Evolutionary conservation across 2,797 vertebrate genomes (phyloP).

Genomic region (Antrozous pallidus): DNA sequence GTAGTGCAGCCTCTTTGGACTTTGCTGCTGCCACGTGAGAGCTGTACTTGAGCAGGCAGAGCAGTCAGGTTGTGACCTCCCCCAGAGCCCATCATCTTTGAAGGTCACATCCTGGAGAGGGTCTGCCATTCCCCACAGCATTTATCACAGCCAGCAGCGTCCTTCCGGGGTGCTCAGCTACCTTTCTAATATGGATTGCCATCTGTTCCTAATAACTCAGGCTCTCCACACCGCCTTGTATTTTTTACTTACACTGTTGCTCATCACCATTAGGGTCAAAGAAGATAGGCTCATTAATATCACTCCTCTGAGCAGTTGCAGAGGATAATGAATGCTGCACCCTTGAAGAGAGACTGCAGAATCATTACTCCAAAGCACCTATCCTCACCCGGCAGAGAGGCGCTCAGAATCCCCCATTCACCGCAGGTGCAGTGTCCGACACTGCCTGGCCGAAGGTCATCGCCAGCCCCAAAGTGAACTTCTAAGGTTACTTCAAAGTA

Average conservation of each 20-base stretch:
- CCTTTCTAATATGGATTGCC: constrained; percentile 64
- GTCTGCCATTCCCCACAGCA: constrained; percentile 34
- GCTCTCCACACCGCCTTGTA: constrained; percentile 68
- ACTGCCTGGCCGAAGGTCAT: neutral
- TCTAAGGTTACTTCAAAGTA: neutral
- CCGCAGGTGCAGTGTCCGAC: neutral
- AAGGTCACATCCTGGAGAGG: constrained; percentile 45
- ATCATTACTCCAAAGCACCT: constrained; percentile 32
- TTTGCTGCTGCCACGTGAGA: neutral
- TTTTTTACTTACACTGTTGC: constrained; percentile 68
- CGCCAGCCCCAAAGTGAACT: neutral
- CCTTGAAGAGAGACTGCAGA: constrained; percentile 57
- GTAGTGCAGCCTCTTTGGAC: too few species aligned
- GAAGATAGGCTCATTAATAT: constrained; percentile 64
- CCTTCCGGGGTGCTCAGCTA: constrained; percentile 50
- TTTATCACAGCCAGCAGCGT: neutral
- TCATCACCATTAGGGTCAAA: constrained; percentile 59
- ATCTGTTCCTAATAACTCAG: constrained; percentile 73
- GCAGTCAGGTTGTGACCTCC: neutral
- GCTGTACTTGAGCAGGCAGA: neutral
- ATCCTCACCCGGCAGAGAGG: neutral
- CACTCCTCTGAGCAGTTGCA: constrained; percentile 58
- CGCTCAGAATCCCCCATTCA: neutral
- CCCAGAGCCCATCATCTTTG: neutral
- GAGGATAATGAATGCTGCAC: constrained; percentile 70